Percentiles rank a stretch among this genome's conserved stretches.
Conservation (phyloP, 2,113 vertebrate genomes). For the Apteryx owenii region DNA sequence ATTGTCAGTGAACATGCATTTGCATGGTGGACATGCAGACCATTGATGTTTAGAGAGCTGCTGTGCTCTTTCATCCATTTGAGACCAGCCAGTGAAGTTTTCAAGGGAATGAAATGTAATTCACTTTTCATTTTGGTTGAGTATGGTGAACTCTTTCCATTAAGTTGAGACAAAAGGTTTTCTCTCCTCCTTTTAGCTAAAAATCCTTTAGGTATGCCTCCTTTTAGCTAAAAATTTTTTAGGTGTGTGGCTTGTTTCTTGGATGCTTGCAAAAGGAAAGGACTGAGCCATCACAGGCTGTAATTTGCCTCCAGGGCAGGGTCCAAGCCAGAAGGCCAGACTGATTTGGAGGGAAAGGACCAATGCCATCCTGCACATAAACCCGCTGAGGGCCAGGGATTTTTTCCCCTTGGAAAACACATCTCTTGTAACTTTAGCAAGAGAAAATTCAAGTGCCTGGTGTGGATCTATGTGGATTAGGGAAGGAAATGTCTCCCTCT, state of each 20-base stretch:
- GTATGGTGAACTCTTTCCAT: not conserved
- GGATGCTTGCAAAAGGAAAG: not conserved
- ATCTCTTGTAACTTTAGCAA: not conserved
- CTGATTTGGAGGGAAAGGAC: not conserved
- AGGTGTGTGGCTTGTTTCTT: not conserved
- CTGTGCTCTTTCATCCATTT: not conserved
- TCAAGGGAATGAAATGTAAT: not conserved
- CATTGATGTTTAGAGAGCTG: not conserved
- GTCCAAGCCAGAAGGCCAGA: not conserved
- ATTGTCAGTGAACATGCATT: not conserved
- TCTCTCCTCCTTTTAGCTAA: not conserved
- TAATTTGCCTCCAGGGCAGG: not conserved
- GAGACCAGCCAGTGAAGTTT: not conserved
- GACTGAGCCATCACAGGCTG: not conserved
- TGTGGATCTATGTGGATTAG: not conserved
- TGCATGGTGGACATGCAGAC: not conserved
- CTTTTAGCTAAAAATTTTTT: not conserved
- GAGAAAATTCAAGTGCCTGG: not conserved
- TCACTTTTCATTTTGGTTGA: not conserved
- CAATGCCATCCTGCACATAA: not conserved
- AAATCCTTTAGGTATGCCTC: not conserved
- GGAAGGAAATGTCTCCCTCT: not conserved
- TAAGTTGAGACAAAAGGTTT: not conserved
- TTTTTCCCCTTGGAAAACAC: not conserved
- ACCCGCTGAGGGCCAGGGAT: not conserved